These are phyloP conservation scores for Spea multiplicata DNA, from an alignment of 2,113 vertebrate species.

Conservation along the genomic window DNA sequence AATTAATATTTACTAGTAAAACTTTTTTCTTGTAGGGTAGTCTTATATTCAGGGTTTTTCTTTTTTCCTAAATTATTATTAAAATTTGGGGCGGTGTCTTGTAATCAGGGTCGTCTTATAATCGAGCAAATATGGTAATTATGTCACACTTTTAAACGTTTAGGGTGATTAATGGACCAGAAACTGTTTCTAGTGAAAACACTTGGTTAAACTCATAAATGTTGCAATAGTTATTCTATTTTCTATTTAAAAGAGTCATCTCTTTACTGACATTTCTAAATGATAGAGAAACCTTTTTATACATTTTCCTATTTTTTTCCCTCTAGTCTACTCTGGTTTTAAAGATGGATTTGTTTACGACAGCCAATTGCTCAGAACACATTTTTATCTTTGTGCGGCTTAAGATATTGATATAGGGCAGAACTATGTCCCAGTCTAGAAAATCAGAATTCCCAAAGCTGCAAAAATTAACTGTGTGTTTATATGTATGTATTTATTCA, in stretches of 20 bases:
- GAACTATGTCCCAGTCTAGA: not conserved
- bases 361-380: conserved; percentile 2
- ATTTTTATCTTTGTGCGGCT: conserved; percentile 20
- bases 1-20: too few species aligned
- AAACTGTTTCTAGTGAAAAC: too few species aligned
- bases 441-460: conserved; percentile 3
- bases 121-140: too few species aligned
- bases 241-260: conserved; percentile 1
- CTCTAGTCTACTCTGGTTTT: conserved; percentile 26
- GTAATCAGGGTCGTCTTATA: too few species aligned
- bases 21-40: too few species aligned
- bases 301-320: not conserved
- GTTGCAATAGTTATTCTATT: too few species aligned
- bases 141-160: too few species aligned
- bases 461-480: not conserved
- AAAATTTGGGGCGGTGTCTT: too few species aligned
- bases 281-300: conserved; percentile 1
- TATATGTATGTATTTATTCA: not conserved
- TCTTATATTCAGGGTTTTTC: too few species aligned
- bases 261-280: conserved; percentile 1
- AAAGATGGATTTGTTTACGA: conserved; percentile 22
- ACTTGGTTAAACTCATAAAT: too few species aligned
- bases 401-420: conserved; percentile 18
- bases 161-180: too few species aligned
- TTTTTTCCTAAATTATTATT: too few species aligned